Percentiles rank a stretch among this genome's conserved stretches.
These are phyloP conservation scores for Tinea pellionella DNA, from an alignment of 2,888 invertebrate genomes.

Conservation along the genomic window DNA sequence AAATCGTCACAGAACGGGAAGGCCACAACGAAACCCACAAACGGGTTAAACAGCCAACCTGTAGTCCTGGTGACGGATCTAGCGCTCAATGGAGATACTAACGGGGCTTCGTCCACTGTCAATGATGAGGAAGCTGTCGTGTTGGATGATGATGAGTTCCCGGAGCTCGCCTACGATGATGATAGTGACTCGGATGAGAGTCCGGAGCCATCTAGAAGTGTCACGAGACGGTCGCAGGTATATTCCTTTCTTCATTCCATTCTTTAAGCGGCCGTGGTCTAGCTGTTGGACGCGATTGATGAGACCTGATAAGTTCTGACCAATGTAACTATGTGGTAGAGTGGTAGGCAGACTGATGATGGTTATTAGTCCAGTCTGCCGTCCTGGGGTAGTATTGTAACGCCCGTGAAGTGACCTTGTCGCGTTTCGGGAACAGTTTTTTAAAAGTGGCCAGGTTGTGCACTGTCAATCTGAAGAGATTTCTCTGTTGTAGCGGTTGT, in stretches of 20 bases:
- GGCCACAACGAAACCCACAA: not conserved
- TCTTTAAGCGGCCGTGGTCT: too few species aligned
- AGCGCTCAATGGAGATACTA: not conserved
- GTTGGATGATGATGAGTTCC: slow-evolving; percentile 48
- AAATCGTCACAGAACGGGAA: not conserved
- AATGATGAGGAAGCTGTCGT: not conserved
- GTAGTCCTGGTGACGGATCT: not conserved
- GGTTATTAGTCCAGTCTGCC: too few species aligned
- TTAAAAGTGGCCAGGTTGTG: too few species aligned
- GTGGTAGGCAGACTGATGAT: too few species aligned
- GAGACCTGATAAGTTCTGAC: too few species aligned
- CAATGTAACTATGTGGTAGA: too few species aligned
- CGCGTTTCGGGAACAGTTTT: too few species aligned
- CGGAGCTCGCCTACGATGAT: slow-evolving; percentile 54
- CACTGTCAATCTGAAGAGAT: too few species aligned
- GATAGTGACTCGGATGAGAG: slow-evolving; percentile 47
- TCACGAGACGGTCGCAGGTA: slow-evolving; percentile 60
- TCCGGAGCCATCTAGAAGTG: slow-evolving; percentile 39
- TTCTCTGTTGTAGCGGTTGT: too few species aligned
- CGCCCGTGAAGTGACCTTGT: too few species aligned
- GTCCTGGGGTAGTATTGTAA: too few species aligned
- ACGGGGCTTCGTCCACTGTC: not conserved
- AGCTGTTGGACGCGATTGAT: too few species aligned
- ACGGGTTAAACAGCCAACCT: not conserved
- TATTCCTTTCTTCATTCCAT: not conserved